Evolutionary conservation across 2,888 invertebrate genomes (phyloP).

Genomic region (Oligia latruncula): DNA sequence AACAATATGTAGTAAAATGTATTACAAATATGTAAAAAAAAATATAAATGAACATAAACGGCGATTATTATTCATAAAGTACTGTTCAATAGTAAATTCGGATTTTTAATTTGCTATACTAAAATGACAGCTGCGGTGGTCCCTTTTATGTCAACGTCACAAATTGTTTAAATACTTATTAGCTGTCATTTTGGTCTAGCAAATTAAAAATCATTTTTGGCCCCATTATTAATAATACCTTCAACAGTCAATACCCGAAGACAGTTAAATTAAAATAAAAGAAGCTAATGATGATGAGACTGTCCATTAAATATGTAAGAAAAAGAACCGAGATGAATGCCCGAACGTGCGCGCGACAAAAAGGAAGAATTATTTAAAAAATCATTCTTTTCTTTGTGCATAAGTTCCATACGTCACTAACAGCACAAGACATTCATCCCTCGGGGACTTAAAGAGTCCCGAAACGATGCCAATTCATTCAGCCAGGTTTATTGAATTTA

Average conservation of each 20-base stretch:
- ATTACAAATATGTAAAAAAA: neutral
- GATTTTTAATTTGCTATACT: neutral
- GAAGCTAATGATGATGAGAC: neutral
- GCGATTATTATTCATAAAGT: neutral
- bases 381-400: neutral
- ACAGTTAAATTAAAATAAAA: constrained; percentile 4
- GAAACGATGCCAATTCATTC: constrained; percentile 18
- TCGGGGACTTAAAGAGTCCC: neutral
- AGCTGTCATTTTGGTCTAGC: neutral
- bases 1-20: neutral
- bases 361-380: neutral
- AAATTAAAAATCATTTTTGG: neutral
- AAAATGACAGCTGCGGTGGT: neutral
- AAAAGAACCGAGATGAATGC: constrained; percentile 21
- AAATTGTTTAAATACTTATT: neutral
- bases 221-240: neutral
- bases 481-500: constrained; percentile 17
- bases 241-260: neutral
- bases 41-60: neutral
- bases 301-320: neutral
- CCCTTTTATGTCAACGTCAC: neutral
- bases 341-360: constrained; percentile 28
- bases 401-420: constrained; percentile 10
- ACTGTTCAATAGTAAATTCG: neutral
- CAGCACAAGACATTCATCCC: constrained; percentile 9